Evolutionary conservation across 1,140 invertebrate species (phyloP).

Genomic region (Brachystomella parvula): DNA sequence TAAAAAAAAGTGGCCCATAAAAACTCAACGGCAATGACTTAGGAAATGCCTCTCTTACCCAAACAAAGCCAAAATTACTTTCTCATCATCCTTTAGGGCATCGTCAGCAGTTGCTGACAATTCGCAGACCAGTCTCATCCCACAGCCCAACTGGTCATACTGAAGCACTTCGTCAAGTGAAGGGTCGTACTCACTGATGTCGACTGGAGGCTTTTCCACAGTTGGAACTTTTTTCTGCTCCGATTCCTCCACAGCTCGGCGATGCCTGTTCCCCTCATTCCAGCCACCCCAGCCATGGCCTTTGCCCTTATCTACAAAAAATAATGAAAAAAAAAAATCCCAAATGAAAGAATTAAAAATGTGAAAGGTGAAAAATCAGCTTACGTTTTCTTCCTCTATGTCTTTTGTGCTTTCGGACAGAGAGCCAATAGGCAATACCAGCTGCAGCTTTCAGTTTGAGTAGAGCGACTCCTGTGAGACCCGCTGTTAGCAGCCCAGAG

Average conservation of each 20-base stretch:
- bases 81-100: constrained; percentile 36
- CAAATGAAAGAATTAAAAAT: not conserved
- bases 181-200: constrained; percentile 27
- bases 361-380: not conserved
- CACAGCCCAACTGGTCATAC: constrained; percentile 39
- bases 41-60: constrained; percentile 27
- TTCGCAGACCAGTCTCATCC: constrained; percentile 40
- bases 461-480: constrained; percentile 31
- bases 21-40: not conserved
- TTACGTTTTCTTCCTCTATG: not conserved
- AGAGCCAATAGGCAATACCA: constrained; percentile 25
- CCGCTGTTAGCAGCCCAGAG: constrained; percentile 24
- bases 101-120: constrained; percentile 34
- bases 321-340: too few species aligned
- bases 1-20: not conserved
- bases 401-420: constrained; percentile 8
- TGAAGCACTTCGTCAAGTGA: constrained; percentile 33
- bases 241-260: constrained; percentile 2
- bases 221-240: constrained; percentile 14
- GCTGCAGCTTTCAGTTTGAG: constrained; percentile 37
- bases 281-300: constrained; percentile 8
- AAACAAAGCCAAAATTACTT: constrained; percentile 40
- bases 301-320: too few species aligned
- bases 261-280: not conserved
- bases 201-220: constrained; percentile 18